These are phyloP conservation scores for Gnathonemus longibarbis DNA, from an alignment of 2,113 vertebrate genomes.

Conservation along the genomic window DNA sequence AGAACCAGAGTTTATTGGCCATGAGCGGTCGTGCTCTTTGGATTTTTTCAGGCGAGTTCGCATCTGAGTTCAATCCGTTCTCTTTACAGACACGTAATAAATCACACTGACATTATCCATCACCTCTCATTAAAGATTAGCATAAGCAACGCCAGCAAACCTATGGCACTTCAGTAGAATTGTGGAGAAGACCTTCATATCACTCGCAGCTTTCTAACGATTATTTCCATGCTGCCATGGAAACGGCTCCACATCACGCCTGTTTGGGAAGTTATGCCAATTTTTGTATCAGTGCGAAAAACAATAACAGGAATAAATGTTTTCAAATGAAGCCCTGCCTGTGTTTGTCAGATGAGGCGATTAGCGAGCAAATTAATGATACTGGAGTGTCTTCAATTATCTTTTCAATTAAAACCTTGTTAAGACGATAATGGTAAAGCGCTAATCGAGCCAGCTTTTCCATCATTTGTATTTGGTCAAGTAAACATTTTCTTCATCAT, in stretches of 20 bases:
- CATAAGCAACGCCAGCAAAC: background rate
- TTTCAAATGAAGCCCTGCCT: conserved; percentile 75
- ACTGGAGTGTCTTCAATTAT: conserved; percentile 87
- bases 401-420: conserved; percentile 87
- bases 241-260: background rate
- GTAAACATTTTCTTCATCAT: conserved; percentile 73
- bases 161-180: background rate
- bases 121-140: background rate
- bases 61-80: background rate
- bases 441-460: conserved; percentile 81
- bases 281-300: conserved; percentile 77
- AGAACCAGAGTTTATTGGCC: background rate
- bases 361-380: conserved; percentile 86
- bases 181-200: background rate
- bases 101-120: conserved; percentile 5
- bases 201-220: background rate
- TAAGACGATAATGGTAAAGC: conserved; percentile 78
- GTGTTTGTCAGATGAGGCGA: conserved; percentile 83
- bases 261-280: conserved; percentile 44
- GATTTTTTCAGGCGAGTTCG: background rate
- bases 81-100: background rate
- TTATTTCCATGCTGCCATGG: background rate
- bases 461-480: conserved; percentile 77
- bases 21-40: background rate
- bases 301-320: conserved; percentile 78